These are phyloP conservation scores for Perodicticus potto DNA, from an alignment of 2,797 vertebrate species.

Conservation along the genomic window DNA sequence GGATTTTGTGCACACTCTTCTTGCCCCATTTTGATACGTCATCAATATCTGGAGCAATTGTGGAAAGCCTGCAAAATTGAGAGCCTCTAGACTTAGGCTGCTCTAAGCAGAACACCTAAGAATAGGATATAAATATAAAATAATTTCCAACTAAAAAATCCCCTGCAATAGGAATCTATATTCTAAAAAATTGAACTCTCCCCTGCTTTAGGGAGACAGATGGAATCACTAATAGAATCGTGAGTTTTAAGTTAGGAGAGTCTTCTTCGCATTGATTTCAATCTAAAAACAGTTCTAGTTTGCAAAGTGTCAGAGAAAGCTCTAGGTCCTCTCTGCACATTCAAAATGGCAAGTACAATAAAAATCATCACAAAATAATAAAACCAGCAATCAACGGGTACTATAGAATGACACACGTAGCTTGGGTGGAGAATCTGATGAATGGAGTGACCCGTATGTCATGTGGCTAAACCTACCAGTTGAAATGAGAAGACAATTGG, in stretches of 20 bases:
- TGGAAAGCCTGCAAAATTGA: neutral
- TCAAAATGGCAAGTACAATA: neutral
- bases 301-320: neutral
- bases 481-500: neutral
- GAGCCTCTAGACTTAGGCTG: neutral
- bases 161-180: neutral
- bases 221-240: neutral
- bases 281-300: neutral
- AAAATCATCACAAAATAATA: neutral
- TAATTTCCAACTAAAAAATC: neutral
- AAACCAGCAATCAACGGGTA: neutral
- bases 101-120: neutral
- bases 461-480: neutral
- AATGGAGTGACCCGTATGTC: neutral
- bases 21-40: neutral
- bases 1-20: neutral
- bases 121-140: neutral
- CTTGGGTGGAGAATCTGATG: neutral
- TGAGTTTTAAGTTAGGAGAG: neutral
- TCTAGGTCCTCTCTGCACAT: neutral
- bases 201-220: neutral
- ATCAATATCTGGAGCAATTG: neutral
- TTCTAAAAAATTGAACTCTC: neutral
- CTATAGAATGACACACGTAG: neutral
- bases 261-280: neutral